Evolutionary conservation across 2,113 vertebrate genomes (phyloP), one percentile per base, ranked within the genome.

Genomic region (Colistium nudipinnis): DNA sequence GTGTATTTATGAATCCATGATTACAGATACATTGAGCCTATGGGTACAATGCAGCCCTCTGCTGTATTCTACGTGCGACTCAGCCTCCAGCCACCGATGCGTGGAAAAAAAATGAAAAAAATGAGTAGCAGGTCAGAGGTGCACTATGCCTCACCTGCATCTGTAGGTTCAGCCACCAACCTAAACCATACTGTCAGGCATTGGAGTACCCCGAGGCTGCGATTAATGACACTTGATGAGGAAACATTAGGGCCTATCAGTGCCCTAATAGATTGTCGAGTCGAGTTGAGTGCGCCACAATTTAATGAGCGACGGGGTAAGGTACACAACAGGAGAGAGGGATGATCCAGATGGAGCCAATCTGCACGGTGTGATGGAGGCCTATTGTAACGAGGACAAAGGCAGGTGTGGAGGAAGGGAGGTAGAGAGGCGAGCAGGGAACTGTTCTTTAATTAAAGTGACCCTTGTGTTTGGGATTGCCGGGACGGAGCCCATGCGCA

Each of bases 261-360:
- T 78, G 69, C 61, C 33, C 48, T 14, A 7, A 49, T 64, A 68
- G 68, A 73, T 76, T 45, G 44, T 51, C 63, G 70, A 48, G 41
- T 45, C 22, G 38, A 62, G 48, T 70, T 56, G 61, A 80, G 75
- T 48, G 70, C 56, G 57, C 74, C 55, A 70, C 74, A 62, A 83
- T 85, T 90, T 88, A 89, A 90, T 74, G 67, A 85, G 83, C 76
- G 59, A 70, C 8, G 71, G n/a, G 70, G 63, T 55, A 76, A 71
- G 38, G 48, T 57, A 62, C 39, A 62, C 74, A 87, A 84, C 73
- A 73, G 54, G 63, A 80, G 76, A 54, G 72, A 60, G 80, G 88
- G 80, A 88, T 83, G 87, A 88, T 90, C 53, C 78, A 86, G 83
- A 88, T 82, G 81, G 81, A 87, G 81, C 60, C 83, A 82, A 93